These are phyloP conservation scores for Ictalurus punctatus DNA, from an alignment of 2,113 vertebrate species.

Conservation along the genomic window DNA sequence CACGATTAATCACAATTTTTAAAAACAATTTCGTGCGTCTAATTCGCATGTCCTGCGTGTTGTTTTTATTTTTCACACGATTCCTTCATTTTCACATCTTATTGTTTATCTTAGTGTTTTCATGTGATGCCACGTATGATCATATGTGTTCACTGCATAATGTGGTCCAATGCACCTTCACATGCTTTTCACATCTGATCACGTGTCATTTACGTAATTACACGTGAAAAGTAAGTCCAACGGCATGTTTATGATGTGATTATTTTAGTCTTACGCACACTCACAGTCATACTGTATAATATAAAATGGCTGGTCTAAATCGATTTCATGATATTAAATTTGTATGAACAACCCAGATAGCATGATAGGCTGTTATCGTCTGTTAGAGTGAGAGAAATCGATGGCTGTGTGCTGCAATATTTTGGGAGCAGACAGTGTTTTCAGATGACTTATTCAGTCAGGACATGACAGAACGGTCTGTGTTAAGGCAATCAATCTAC, in stretches of 20 bases:
- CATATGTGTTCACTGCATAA: background rate
- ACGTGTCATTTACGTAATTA: background rate
- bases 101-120: background rate
- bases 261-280: background rate
- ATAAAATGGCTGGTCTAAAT: background rate
- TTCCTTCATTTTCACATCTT: background rate
- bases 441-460: slow-evolving; percentile 36
- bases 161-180: background rate
- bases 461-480: background rate
- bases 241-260: background rate
- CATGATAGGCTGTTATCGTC: background rate
- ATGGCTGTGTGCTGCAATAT: slow-evolving; percentile 15
- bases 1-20: background rate
- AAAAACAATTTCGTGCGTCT: no score
- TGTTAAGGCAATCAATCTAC: slow-evolving; percentile 33
- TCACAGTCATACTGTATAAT: background rate
- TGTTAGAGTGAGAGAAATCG: slow-evolving; percentile 1
- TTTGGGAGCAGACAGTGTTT: slow-evolving; percentile 16
- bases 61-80: background rate
- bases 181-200: background rate
- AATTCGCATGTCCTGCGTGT: background rate
- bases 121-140: background rate
- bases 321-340: background rate
- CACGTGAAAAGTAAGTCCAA: background rate
- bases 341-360: background rate